phyloP scores from a whole-genome alignment of 2,888 invertebrate species.

The Spodoptera littoralis region DNA sequence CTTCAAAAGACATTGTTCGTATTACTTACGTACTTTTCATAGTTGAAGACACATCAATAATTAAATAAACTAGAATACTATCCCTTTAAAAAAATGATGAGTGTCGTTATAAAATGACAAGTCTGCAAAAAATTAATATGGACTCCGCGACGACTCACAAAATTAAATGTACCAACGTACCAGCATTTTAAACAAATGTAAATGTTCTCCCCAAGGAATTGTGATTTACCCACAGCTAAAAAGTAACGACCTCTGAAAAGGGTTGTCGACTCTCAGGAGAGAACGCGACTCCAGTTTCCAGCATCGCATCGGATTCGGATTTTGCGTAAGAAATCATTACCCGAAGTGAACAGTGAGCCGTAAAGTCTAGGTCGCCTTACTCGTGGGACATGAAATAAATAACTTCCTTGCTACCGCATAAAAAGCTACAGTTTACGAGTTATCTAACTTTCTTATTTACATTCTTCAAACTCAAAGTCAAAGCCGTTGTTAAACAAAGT shows the following conservation, averaged over 20 bases:
- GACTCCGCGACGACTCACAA: slow-evolving; percentile 52
- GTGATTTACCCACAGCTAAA: slow-evolving; percentile 65
- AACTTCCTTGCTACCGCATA: slow-evolving; percentile 8
- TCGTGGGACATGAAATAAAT: slow-evolving; percentile 39
- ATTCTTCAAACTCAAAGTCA: slow-evolving; percentile 6
- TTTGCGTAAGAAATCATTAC: slow-evolving; percentile 68
- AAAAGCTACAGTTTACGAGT: slow-evolving; percentile 12
- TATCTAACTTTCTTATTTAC: slow-evolving; percentile 11
- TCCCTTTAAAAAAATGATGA: slow-evolving; percentile 13
- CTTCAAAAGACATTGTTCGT: not conserved
- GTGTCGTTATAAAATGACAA: slow-evolving; percentile 7
- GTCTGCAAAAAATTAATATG: slow-evolving; percentile 51
- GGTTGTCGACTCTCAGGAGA: slow-evolving; percentile 63
- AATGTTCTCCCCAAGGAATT: slow-evolving; percentile 62
- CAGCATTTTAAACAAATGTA: slow-evolving; percentile 68
- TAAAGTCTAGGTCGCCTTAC: slow-evolving; percentile 52
- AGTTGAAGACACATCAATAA: not conserved
- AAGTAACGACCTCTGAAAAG: slow-evolving; percentile 68
- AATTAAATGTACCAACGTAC: slow-evolving; percentile 66
- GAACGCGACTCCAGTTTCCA: slow-evolving; percentile 62
- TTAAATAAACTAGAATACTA: not conserved
- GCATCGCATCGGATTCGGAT: slow-evolving; percentile 63
- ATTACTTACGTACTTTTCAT: not conserved
- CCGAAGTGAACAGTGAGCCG: slow-evolving; percentile 61
- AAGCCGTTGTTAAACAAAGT: slow-evolving; percentile 23